Evolutionary conservation across 2,113 vertebrate genomes (phyloP), one percentile per base, ranked within the genome.

Genomic region (Podarcis raffonei): DNA sequence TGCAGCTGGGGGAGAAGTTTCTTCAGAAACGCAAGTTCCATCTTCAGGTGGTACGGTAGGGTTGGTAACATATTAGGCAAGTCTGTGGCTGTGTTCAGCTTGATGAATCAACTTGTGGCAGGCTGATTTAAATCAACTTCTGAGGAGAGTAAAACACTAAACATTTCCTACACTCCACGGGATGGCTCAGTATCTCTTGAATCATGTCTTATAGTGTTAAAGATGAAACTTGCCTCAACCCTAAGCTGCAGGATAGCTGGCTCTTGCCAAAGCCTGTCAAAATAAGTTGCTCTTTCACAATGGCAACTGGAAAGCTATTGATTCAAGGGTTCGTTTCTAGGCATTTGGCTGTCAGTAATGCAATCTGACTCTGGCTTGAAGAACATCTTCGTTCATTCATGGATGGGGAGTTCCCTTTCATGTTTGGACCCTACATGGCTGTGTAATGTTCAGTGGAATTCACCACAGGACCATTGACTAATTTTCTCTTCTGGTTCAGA

Each of bases 191-290:
- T 71, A n/a, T 62, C 59, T 62, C 18, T 18, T 62, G 59, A 62
- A 62, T 18, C 18, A 62, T 62, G 59, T 20, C 59, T 62, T 62
- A 62, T 62, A 84, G 78, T 1, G 0, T 74, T 90, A 91, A 93
- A 90, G 71, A 93, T 93, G 90, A 93, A 88, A 92, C 87, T 87
- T 94, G 93, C 89, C 92, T 93, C 93, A 90, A 83, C 86, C 68
- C 32, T 92, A 91, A 89, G 84, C 75, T 94, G 76, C 76, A 89
- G 87, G 42, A n/a, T 87, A 92, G 87, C 82, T n/a, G 91, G 18
- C 88, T 93, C 90, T 84, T 91, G 90, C 92, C 90, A 95, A 91
- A 95, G 75, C 30, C 92, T 93, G 91, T 93, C 92, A 94, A 83
- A 93, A 94, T 88, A 39, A 92, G 93, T 81, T 85, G 32, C 92